Evolutionary conservation across 2,113 vertebrate genomes (phyloP), one percentile per base, ranked within the genome.

Genomic region (Orientallactaga bullata): DNA sequence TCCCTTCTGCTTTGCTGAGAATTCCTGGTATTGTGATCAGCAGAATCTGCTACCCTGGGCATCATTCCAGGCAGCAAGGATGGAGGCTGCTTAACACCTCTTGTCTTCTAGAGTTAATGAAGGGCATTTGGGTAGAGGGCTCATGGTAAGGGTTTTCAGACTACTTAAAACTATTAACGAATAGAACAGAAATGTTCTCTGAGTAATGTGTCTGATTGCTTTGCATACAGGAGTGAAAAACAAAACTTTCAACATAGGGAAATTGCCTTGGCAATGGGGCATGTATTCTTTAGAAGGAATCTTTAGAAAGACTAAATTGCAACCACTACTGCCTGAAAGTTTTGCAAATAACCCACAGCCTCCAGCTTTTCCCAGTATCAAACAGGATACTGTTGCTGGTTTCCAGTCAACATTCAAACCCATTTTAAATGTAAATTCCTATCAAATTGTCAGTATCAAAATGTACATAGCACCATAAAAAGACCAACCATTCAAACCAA

Each of bases 331-430:
- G 71, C 35, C 61, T 92, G 30, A 90, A 86, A 85, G 92, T 63
- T 93, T 65, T 93, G 58, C 68, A 92, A 58, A 93, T 82, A 91
- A 18, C 60, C 37, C 65, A 85, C 21, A 85, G n/a, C 18, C 8
- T 87, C 93, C 76, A 77, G 58, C 39, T 80, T 92, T 93, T 93
- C 30, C 55, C 79, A 87, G 1, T 74, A 92, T 94, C 90, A 94
- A 93, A 85, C 63, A 91, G 39, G n/a, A 89, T 89, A 42, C 61
- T 60, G 18, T 42, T 90, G 37, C n/a, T 93, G 80, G 71, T 92
- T 97, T 93, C 77, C 55, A 69, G 58, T 85, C 63, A 91, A 93
- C 61, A 89, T 89, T 91, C 42, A 77, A 95, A 94, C 60, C 55
- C 24, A 92, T 79, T 94, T 95, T 39, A 95, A 95, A 97, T 76